These are phyloP conservation scores for Rousettus madagascariensis DNA, from an alignment of 2,797 vertebrate species.

Conservation along the genomic window DNA sequence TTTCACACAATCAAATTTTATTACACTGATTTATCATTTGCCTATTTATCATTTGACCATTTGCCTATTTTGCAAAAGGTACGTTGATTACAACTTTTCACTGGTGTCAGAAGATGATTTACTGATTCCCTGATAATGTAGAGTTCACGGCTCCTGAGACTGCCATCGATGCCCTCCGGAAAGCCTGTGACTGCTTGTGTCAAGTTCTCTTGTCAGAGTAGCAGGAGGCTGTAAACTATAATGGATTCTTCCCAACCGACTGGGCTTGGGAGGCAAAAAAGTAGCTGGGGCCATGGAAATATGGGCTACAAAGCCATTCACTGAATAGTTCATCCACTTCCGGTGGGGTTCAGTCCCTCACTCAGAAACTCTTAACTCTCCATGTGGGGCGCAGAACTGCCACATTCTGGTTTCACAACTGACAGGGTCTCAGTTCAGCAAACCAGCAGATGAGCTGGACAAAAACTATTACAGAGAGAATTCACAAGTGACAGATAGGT, in stretches of 20 bases:
- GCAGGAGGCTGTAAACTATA: neutral
- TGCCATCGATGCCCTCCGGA: neutral
- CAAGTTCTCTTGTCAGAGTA: neutral
- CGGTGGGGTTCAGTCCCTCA: neutral
- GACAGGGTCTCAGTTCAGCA: neutral
- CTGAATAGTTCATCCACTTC: neutral
- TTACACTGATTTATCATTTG: neutral
- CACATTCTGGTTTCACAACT: neutral
- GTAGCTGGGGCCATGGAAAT: neutral
- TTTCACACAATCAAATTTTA: neutral
- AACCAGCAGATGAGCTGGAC: neutral
- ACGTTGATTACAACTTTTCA: neutral
- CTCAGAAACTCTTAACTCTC: neutral
- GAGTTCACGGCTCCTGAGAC: neutral
- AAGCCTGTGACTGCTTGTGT: neutral
- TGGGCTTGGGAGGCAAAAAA: neutral
- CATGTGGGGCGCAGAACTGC: too few relatives aligned
- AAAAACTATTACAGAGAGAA: neutral
- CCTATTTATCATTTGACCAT: neutral
- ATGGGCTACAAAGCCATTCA: neutral
- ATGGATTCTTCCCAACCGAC: neutral
- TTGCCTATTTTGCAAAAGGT: neutral
- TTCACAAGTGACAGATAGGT: neutral
- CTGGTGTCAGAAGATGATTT: neutral
- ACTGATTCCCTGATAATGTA: neutral